A percentile compares a stretch with the other conserved stretches of the same genome.
These are phyloP conservation scores for Drosophila truncata DNA, from an alignment of 1,140 invertebrate species.

Conservation along the genomic window DNA sequence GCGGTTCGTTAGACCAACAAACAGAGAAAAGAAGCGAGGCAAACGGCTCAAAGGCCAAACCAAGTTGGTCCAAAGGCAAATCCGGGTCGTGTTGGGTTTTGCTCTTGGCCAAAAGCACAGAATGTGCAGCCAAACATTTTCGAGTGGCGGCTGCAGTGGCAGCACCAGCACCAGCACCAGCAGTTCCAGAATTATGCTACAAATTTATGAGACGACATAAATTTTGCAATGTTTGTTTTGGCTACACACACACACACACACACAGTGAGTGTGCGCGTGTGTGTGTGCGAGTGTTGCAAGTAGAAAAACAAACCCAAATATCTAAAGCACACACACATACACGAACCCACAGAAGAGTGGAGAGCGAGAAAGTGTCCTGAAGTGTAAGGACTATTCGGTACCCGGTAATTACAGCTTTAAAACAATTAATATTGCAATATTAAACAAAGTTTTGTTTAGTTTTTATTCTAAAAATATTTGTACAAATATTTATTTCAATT, in stretches of 20 bases:
- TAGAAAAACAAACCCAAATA: slow-evolving; percentile 76
- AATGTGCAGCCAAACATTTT: slow-evolving; percentile 81
- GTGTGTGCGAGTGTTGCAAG: slow-evolving; percentile 23
- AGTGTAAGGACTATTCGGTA: not conserved
- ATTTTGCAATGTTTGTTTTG: slow-evolving; percentile 83
- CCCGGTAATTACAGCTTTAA: not conserved
- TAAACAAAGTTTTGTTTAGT: too few species aligned
- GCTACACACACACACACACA: slow-evolving; percentile 48
- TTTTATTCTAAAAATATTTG: not conserved
- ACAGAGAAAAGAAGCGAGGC: slow-evolving; percentile 51
- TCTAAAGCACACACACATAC: slow-evolving; percentile 67
- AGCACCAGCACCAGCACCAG: slow-evolving; percentile 27
- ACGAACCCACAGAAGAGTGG: not conserved
- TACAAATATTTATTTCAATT: not conserved
- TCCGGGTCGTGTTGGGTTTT: slow-evolving; percentile 22
- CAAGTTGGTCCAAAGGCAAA: slow-evolving; percentile 60
- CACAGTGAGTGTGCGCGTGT: too few species aligned
- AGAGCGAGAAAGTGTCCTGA: not conserved
- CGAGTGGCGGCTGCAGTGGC: slow-evolving; percentile 63
- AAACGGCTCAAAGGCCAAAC: slow-evolving; percentile 64
- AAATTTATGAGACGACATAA: slow-evolving; percentile 83
- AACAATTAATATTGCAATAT: not conserved
- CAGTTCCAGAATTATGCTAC: slow-evolving; percentile 81
- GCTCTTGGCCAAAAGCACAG: slow-evolving; percentile 55
- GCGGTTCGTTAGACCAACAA: slow-evolving; percentile 80